Percentiles rank a stretch among this genome's conserved stretches.
phyloP scores from a whole-genome alignment of 2,113 vertebrate genomes.

The Plectropomus leopardus region DNA sequence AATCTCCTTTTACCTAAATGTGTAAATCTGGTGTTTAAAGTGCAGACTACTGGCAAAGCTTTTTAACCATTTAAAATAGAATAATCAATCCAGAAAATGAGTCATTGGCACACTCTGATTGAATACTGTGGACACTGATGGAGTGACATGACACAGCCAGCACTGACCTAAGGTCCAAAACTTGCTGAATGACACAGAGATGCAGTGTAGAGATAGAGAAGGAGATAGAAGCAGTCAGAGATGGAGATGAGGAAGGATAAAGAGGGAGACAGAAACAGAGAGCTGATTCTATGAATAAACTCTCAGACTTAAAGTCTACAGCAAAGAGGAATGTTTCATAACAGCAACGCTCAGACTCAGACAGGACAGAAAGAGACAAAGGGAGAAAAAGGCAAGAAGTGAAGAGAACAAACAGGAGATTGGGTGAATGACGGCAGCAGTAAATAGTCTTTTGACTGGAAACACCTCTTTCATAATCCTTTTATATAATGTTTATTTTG shows the following conservation, averaged over 20 bases:
- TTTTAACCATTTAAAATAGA: not conserved
- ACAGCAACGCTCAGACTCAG: not conserved
- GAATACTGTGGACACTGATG: not conserved
- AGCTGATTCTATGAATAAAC: not conserved
- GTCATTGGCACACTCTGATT: not conserved
- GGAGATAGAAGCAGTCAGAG: not conserved
- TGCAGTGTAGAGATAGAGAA: not conserved
- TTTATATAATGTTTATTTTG: not conserved
- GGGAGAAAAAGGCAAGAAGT: not conserved
- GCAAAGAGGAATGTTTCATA: slow-evolving; percentile 22
- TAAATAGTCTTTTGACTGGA: not conserved
- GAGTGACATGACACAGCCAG: not conserved
- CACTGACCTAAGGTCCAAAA: not conserved
- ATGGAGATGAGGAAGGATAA: not conserved
- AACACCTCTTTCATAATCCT: slow-evolving; percentile 5
- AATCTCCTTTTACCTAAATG: not conserved
- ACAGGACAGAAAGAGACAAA: slow-evolving; percentile 3
- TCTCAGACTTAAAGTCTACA: slow-evolving; percentile 10
- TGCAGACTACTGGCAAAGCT: not conserved
- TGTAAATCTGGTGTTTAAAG: not conserved
- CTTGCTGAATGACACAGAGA: slow-evolving; percentile 1
- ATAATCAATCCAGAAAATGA: not conserved
- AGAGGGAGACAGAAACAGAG: not conserved
- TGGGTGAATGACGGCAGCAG: not conserved
- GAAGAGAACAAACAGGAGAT: not conserved